Base-by-base conservation (phyloP, 2,113 vertebrate species). In the Excalfactoria chinensis region DNA sequence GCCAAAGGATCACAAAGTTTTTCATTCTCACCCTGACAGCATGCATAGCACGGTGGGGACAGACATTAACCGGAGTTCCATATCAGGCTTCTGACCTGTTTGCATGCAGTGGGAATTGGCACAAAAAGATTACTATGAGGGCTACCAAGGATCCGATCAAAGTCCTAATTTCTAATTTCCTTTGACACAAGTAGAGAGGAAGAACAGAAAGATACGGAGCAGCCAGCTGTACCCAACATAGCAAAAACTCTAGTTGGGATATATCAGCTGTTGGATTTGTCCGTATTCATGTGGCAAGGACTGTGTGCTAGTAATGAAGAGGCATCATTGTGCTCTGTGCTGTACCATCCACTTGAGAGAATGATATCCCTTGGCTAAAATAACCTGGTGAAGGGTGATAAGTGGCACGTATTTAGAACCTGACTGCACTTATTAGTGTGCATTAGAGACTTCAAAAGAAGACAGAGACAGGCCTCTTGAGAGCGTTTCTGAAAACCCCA, bases 41-140 rank as follows among this genome's bases (percentile, higher is more conserved):
- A 68, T 35, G 37, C 12, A 32, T 6, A 64, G 25, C 32, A 6
- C 0, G 0, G 30, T 43, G 62, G 46, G 14, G 48, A 77, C 3
- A 14, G 30, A 13, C 23, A 0, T 80, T 69, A 40, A 59, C 40
- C 8, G 70, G 41, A 68, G 17, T 81, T 84, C 67, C 30, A 40
- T 4, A 18, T 13, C 40, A 53, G 30, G 11, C 14, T 88, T 58
- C 41, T 63, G 25, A 5, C 28, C 75, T 82, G 32, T 86, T 93
- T 84, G 48, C 59, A 56, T 25, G 72, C 53, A 40, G 2, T 22
- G 30, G 40, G 40, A 82, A 87, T 79, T 37, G 81, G 23, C 35
- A 84, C 11, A 6, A 64, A 56, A 26, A 78, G 66, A 46, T 78
- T 68, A 35, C 26, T 84, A 41, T 43, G 34, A 88, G 23, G 37